Conservation (phyloP, 1,140 invertebrate species). For the Drosophila takahashii region DNA sequence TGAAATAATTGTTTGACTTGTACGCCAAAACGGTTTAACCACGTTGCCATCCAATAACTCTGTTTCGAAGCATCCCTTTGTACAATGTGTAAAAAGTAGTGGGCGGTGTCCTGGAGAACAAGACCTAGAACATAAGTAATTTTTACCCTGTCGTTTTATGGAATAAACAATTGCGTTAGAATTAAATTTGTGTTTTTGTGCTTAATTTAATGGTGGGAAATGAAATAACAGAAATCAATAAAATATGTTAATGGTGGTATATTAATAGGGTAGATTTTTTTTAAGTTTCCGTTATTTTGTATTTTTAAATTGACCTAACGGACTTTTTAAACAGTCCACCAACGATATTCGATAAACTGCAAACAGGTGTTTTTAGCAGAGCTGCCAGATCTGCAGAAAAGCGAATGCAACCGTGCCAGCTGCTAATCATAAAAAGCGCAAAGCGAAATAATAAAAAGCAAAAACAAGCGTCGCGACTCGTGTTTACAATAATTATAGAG, state of each 20-base stretch:
- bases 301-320: background rate
- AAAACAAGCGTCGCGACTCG: background rate
- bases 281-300: background rate
- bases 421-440: slow-evolving; percentile 22
- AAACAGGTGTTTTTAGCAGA: background rate
- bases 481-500: slow-evolving; percentile 1
- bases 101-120: slow-evolving; percentile 40
- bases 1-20: slow-evolving; percentile 74
- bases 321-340: background rate
- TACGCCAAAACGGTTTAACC: slow-evolving; percentile 30
- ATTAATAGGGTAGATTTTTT: no score
- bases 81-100: slow-evolving; percentile 70
- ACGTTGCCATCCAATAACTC: slow-evolving; percentile 26
- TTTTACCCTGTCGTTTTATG: slow-evolving; percentile 57
- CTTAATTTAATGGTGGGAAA: background rate
- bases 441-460: slow-evolving; percentile 15
- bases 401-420: slow-evolving; percentile 9
- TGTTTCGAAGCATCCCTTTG: slow-evolving; percentile 42
- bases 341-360: background rate
- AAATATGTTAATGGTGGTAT: no score
- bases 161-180: slow-evolving; percentile 62
- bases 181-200: slow-evolving; percentile 24
- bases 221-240: no score
- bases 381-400: slow-evolving; percentile 4
- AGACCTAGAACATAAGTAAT: slow-evolving; percentile 59